Evolutionary conservation across 37 sponge, comb jelly and placozoan species (phyloP).

Genomic region (Agelas oroides): DNA sequence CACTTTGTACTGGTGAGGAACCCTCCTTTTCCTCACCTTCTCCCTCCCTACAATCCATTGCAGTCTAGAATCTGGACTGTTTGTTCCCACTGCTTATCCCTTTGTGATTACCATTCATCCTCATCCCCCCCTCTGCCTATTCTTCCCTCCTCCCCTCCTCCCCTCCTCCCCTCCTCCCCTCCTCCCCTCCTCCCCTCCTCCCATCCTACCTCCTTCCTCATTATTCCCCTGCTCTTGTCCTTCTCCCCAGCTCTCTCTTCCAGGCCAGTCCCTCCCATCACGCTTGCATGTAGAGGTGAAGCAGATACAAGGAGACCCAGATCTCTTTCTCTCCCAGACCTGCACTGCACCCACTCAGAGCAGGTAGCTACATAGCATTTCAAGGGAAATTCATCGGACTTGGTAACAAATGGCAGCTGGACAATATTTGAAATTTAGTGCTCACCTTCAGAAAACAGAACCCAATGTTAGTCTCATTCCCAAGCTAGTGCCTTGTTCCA

Average conservation of each 20-base stretch:
- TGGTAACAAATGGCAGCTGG: too few relatives aligned
- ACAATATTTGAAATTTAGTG: too few relatives aligned
- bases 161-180: not conserved
- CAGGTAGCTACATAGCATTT: too few relatives aligned
- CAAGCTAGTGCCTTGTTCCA: too few relatives aligned
- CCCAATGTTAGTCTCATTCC: too few relatives aligned
- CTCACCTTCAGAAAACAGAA: too few relatives aligned
- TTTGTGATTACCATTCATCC: not conserved
- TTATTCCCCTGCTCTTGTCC: not conserved
- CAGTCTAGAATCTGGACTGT: too few relatives aligned
- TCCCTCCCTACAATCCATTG: too few relatives aligned
- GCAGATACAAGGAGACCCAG: slow-evolving; percentile 50
- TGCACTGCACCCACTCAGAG: slow-evolving; percentile 65
- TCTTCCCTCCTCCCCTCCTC: not conserved
- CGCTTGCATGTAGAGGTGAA: slow-evolving; percentile 46
- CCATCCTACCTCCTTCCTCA: not conserved
- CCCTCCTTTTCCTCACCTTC: too few relatives aligned
- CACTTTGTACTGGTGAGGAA: slow-evolving; percentile 75
- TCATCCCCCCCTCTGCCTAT: slow-evolving; percentile 4
- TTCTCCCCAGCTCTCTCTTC: slow-evolving; percentile 56
- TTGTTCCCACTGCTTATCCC: too few relatives aligned
- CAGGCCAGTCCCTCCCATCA: slow-evolving; percentile 49
- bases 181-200: not conserved
- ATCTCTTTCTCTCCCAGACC: slow-evolving; percentile 70
- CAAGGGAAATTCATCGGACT: not conserved